Conservation (phyloP, 1,140 invertebrate species). For the Neoseiulus cucumeris region DNA sequence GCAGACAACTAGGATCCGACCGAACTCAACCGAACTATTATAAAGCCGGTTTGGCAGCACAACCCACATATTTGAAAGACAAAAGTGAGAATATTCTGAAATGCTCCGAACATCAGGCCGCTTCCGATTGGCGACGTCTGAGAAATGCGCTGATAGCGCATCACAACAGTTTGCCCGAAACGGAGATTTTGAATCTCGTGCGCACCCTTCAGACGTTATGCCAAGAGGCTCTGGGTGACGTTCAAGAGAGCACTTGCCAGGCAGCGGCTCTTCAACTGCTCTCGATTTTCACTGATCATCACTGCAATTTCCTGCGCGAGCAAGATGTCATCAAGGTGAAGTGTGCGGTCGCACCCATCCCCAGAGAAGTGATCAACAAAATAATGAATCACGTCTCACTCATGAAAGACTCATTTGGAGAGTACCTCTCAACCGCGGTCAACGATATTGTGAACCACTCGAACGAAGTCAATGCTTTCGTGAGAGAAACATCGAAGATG, state of each 20-base stretch:
- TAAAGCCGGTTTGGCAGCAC: neutral
- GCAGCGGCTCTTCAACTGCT: neutral
- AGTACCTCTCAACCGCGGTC: neutral
- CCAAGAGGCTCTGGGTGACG: neutral
- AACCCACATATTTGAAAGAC: neutral
- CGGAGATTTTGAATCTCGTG: neutral
- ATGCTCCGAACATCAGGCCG: neutral
- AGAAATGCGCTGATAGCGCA: neutral
- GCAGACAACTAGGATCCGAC: too few species aligned
- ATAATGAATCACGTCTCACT: neutral
- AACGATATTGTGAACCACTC: neutral
- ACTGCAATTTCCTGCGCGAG: neutral
- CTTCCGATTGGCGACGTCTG: neutral
- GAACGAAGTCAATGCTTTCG: neutral
- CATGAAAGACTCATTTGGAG: neutral
- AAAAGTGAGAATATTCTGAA: neutral
- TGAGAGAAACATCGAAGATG: neutral
- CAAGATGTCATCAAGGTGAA: neutral
- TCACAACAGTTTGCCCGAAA: neutral
- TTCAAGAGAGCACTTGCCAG: neutral
- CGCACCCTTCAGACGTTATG: neutral
- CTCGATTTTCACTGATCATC: neutral
- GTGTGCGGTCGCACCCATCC: neutral
- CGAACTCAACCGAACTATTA: neutral
- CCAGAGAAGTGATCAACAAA: neutral